These are phyloP conservation scores for Drosophila fulvimacula DNA, from an alignment of 2,888 invertebrate genomes.

Conservation along the genomic window DNA sequence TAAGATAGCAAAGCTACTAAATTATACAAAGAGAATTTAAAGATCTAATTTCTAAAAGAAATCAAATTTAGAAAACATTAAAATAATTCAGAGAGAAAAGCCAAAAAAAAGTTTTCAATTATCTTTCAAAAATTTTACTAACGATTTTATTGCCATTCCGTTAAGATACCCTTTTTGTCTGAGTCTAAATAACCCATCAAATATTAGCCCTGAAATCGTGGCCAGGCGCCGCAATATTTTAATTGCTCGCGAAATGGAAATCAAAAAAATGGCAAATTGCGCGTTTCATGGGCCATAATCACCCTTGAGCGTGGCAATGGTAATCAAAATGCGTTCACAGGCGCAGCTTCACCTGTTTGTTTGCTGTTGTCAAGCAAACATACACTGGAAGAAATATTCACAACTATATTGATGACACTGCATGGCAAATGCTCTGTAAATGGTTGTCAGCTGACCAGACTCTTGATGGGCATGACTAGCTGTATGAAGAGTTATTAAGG, in stretches of 20 bases:
- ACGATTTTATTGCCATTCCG: too few species aligned
- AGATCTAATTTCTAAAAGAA: too few species aligned
- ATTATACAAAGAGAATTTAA: too few species aligned
- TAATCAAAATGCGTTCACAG: constrained; percentile 51
- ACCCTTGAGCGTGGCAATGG: constrained; percentile 62
- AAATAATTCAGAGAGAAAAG: too few species aligned
- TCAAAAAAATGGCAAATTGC: constrained; percentile 25
- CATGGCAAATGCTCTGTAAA: not conserved
- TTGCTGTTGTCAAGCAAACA: not conserved
- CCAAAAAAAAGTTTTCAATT: too few species aligned
- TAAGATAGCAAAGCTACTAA: too few species aligned
- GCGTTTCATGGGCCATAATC: constrained; percentile 26
- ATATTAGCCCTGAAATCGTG: constrained; percentile 12
- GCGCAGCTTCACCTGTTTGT: constrained; percentile 5
- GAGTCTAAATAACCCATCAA: not conserved
- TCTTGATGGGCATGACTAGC: not conserved
- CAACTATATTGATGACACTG: not conserved
- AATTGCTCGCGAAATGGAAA: constrained; percentile 32
- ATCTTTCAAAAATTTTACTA: too few species aligned
- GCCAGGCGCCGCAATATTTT: constrained; percentile 1
- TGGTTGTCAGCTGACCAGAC: not conserved
- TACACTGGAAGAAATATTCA: constrained; percentile 1
- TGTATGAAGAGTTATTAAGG: too few species aligned
- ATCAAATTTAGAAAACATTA: too few species aligned
- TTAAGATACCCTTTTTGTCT: not conserved